Conservation (phyloP, 2,888 invertebrate species). For the Ophion slaviceki region DNA sequence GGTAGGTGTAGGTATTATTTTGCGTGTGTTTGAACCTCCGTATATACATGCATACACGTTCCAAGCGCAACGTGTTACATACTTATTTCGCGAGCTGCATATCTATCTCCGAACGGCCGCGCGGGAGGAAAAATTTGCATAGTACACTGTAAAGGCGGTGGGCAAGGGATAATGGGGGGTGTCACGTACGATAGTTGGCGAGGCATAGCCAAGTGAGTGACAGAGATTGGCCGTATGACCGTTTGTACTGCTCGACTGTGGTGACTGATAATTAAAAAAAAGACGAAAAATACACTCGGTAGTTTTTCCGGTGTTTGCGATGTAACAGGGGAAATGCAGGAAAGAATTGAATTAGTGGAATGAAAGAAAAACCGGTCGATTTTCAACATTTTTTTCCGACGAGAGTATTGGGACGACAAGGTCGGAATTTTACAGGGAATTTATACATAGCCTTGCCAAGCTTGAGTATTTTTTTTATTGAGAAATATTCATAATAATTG, state of each 20-base stretch:
- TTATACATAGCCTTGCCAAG: no score
- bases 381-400: no score
- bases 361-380: no score
- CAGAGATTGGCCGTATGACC: constrained; percentile 15
- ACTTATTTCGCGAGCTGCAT: constrained; percentile 53
- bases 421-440: no score
- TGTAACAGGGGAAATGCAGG: no score
- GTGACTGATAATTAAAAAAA: constrained; percentile 1
- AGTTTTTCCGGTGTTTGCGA: no score
- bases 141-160: constrained; percentile 15
- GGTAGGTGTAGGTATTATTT: constrained; percentile 77
- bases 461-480: no score
- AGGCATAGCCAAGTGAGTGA: constrained; percentile 21
- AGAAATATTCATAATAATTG: no score
- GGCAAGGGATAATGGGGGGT: not conserved
- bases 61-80: constrained; percentile 39
- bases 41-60: not conserved
- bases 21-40: constrained; percentile 43
- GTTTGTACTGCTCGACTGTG: not conserved
- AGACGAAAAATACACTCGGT: not conserved
- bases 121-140: constrained; percentile 37
- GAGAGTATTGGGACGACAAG: no score
- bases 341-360: no score
- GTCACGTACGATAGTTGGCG: constrained; percentile 15
- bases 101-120: constrained; percentile 47